Base-by-base conservation (phyloP, 2,113 vertebrate species). In the Erythrocercus mccallii region DNA sequence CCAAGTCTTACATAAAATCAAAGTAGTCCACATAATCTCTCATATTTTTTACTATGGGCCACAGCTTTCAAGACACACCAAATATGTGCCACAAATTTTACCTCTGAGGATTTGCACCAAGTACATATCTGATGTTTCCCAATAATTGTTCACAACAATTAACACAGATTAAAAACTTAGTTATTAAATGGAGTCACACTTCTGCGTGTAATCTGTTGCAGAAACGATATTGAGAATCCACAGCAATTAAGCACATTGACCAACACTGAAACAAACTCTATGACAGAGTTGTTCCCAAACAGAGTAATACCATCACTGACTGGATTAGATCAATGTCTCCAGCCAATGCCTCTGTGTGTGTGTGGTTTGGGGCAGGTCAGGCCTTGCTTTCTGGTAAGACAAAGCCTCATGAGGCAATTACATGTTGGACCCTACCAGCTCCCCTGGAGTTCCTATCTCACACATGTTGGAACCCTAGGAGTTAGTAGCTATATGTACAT, bases 401-500 rank as follows among this genome's bases (percentile, higher is more conserved):
- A 48, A 57, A 9, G 5, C 6, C 28, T 23, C 18, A 22, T 4
- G 28, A 40, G 14, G 5, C 28, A 81, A 6, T 27, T 18, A 5
- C 3, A 1, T 27, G 14, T 6, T 57, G 42, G 42, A 38, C 42
- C 18, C 14, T 40, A 30, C 9, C 44, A 58, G 23, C 23, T 40
- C 7, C 23, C 19, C 12, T n/a, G 30, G 35, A n/a, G 12, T 4
- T 28, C 42, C 65, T 15, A 4, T 15, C 7, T 69, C 30, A n/a
- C 0, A 1, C 9, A 9, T 0, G 0, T 1, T 50, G 44, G 23
- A 50, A 28, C 44, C 15, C 24, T 19, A 24, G 7, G 35, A 23
- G 12, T 1, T 42, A 15, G 9, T 15, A 58, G 35, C 6, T 23
- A 9, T 50, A 14, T 40, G 9, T n/a, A 15, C 50, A 10, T 10